These are phyloP conservation scores for Cheilosia pagana DNA, from an alignment of 2,888 invertebrate species.

Conservation along the genomic window DNA sequence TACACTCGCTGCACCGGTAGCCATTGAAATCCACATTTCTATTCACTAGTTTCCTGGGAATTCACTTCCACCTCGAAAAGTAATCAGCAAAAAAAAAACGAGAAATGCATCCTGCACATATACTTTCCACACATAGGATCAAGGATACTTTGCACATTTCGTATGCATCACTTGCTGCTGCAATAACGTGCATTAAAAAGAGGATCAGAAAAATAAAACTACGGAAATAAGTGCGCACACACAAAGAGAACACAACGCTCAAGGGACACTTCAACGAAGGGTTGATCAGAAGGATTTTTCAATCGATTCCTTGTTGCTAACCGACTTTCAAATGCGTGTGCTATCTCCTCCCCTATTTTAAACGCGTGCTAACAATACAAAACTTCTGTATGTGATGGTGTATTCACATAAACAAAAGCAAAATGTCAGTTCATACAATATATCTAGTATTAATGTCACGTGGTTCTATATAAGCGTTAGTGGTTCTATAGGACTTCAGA, in stretches of 20 bases:
- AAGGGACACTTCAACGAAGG: conserved; percentile 10
- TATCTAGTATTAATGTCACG: background rate
- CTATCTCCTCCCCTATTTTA: background rate
- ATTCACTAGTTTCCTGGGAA: background rate
- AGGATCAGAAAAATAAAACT: conserved; percentile 7
- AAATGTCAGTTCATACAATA: background rate
- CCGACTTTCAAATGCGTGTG: conserved; percentile 17
- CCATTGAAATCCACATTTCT: conserved; percentile 18
- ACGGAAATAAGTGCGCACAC: conserved; percentile 1
- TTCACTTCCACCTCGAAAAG: conserved; percentile 56
- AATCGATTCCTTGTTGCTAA: conserved; percentile 44
- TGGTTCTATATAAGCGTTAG: conserved; percentile 4
- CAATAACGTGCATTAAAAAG: conserved; percentile 34
- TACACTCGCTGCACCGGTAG: conserved; percentile 8
- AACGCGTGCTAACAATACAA: conserved; percentile 6
- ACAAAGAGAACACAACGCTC: background rate
- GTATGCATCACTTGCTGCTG: conserved; percentile 44
- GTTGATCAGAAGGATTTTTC: conserved; percentile 19
- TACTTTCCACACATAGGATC: conserved; percentile 9
- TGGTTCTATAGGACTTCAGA: conserved; percentile 41
- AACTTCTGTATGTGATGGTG: background rate
- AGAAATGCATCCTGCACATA: conserved; percentile 36
- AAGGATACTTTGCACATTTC: conserved; percentile 35
- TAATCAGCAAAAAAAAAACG: conserved; percentile 10
- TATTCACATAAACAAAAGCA: background rate